Base-by-base conservation (phyloP, 1,140 invertebrate genomes). In the Papilio dardanus region DNA sequence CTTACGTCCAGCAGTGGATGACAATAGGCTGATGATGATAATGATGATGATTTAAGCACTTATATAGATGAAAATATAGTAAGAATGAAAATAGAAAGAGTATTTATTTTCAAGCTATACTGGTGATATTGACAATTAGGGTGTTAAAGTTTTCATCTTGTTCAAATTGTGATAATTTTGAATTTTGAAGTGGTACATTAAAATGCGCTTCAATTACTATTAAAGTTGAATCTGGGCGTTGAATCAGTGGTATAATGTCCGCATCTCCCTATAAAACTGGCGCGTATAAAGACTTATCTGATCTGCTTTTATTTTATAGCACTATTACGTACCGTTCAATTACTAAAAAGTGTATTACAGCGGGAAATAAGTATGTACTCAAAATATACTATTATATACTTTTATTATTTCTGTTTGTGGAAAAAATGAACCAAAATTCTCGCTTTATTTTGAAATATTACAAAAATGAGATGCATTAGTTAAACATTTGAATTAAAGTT, bases 271-370 rank as follows among this genome's bases (percentile, higher is more conserved):
- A 69, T 69, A 69, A 69, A 69, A 40, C 67, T 69, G 67, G 19
- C 67, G 67, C 33, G 35, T 69, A 69, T 69, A 69, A 69, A 40
- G 33, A 69, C 35, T 69, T 69, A 69, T 69, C 67, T 42, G 67
- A 69, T 69, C 67, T 37, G 67, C 10, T 69, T 69, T 69, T 28
- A 69, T 69, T 69, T 69, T 69, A 69, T 69, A 69, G 31, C 35
- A 69, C 35, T 69, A 69, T 69, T 69, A 69, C 21, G 21, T 69
- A 69, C 67, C n/a, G 35, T 69, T 42, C 28, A 66, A 66, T 66
- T 31, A 66, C 65, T 66, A 66, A 66, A 66, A 66, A 66, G 31
- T 66, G 65, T 66, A 66, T 66, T 62, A 14, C 54, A 62, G 54
- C 24, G 24, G 54, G 24, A 62, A 62, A 62, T 62, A 62, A 62